These are phyloP conservation scores for Drosophila falleni DNA, from an alignment of 2,888 invertebrate species.

Conservation along the genomic window DNA sequence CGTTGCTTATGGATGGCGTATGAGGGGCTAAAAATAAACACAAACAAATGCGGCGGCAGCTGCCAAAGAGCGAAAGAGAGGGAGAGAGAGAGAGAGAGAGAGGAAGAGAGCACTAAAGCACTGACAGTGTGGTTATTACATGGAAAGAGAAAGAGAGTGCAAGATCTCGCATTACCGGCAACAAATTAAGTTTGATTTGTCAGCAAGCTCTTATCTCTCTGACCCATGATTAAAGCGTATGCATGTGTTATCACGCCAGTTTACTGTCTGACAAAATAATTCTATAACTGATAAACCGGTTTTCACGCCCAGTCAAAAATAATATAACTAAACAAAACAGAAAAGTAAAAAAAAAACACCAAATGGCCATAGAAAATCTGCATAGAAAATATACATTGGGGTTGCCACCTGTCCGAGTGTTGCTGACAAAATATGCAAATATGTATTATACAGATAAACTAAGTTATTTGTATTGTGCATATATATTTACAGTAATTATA, in stretches of 20 bases:
- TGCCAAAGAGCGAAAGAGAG: slow-evolving; percentile 9
- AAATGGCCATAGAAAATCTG: slow-evolving; percentile 24
- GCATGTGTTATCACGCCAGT: slow-evolving; percentile 56
- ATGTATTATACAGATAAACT: not conserved
- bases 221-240: slow-evolving; percentile 57
- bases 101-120: not conserved
- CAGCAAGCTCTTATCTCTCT: slow-evolving; percentile 63
- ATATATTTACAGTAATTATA: slow-evolving; percentile 18
- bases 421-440: slow-evolving; percentile 3
- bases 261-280: slow-evolving; percentile 53
- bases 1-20: slow-evolving; percentile 37
- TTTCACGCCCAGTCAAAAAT: slow-evolving; percentile 62
- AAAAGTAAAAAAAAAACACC: slow-evolving; percentile 23
- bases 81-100: slow-evolving; percentile 2
- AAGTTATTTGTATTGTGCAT: not conserved
- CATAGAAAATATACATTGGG: slow-evolving; percentile 32
- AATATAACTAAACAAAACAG: slow-evolving; percentile 44
- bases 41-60: slow-evolving; percentile 50
- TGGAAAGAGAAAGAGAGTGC: slow-evolving; percentile 25
- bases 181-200: slow-evolving; percentile 53
- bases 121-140: slow-evolving; percentile 28
- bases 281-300: slow-evolving; percentile 73
- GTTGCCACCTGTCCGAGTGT: slow-evolving; percentile 60
- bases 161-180: slow-evolving; percentile 63
- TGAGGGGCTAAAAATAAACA: slow-evolving; percentile 52